phyloP scores from a whole-genome alignment of 2,113 vertebrate species.

The Percina caprodes region DNA sequence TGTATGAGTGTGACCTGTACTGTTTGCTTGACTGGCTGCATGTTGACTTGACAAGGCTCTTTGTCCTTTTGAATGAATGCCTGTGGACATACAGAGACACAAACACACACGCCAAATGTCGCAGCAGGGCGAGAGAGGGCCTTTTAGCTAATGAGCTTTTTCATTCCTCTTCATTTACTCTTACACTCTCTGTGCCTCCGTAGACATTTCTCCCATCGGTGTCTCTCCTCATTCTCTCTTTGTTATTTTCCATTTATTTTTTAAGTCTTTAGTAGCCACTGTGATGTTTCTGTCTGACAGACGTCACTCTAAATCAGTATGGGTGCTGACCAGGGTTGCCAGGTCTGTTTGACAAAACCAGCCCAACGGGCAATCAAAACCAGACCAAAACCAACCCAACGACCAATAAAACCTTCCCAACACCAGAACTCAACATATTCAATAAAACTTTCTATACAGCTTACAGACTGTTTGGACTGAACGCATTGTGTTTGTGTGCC shows the following conservation, averaged over 20 bases:
- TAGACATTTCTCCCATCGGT: not conserved
- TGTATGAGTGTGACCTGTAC: conserved; percentile 33
- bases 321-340: not conserved
- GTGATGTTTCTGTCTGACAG: not conserved
- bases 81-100: conserved; percentile 33
- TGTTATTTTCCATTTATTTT: not conserved
- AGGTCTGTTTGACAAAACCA: no score
- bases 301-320: not conserved
- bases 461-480: not conserved
- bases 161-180: conserved; percentile 31
- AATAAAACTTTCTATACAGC: not conserved
- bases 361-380: no score
- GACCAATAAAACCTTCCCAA: no score
- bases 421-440: no score
- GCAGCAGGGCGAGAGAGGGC: conserved; percentile 57
- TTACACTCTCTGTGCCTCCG: conserved; percentile 3
- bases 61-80: conserved; percentile 68
- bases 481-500: not conserved
- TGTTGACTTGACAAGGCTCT: conserved; percentile 67
- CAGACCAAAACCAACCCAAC: no score
- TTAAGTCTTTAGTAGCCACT: not conserved
- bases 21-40: conserved; percentile 58
- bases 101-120: conserved; percentile 23
- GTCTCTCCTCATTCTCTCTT: not conserved
- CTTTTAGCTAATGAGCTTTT: conserved; percentile 66